A percentile compares a stretch with the other conserved stretches of the same genome.
Conservation (phyloP, 2,797 vertebrate species). For the Scyliorhinus canicula region DNA sequence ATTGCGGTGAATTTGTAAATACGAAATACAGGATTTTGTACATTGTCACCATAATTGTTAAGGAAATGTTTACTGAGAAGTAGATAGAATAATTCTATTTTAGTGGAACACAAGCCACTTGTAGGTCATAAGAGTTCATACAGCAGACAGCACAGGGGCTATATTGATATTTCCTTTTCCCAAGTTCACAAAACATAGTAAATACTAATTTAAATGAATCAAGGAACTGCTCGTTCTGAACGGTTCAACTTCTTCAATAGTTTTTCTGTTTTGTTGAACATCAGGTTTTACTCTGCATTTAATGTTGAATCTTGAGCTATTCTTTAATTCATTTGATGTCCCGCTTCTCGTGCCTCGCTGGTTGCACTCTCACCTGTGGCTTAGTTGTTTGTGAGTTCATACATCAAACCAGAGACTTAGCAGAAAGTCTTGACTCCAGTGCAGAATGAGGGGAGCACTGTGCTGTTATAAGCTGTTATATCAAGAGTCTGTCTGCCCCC, state of each 20-base stretch:
- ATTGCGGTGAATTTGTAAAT: neutral
- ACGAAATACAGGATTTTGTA: neutral
- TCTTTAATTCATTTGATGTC: neutral
- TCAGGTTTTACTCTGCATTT: neutral
- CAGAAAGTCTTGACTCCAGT: too few relatives aligned
- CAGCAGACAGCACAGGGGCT: neutral
- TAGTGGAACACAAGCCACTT: neutral
- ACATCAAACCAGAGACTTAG: neutral
- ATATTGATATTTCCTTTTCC: neutral
- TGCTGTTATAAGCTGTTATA: neutral
- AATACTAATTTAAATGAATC: neutral
- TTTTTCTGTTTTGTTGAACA: neutral
- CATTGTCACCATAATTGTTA: neutral
- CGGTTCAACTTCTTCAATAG: neutral
- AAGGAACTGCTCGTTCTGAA: neutral
- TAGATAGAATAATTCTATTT: neutral
- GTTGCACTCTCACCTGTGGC: neutral
- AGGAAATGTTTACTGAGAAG: neutral
- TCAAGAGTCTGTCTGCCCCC: neutral
- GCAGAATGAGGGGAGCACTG: neutral
- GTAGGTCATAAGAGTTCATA: neutral
- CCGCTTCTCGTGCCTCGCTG: neutral
- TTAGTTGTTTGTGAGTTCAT: neutral
- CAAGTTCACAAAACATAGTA: neutral
- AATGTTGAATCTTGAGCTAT: neutral